Percentiles rank a stretch among this genome's conserved stretches.
phyloP scores from a whole-genome alignment of 2,797 vertebrate genomes.

The Takifugu rubripes region DNA sequence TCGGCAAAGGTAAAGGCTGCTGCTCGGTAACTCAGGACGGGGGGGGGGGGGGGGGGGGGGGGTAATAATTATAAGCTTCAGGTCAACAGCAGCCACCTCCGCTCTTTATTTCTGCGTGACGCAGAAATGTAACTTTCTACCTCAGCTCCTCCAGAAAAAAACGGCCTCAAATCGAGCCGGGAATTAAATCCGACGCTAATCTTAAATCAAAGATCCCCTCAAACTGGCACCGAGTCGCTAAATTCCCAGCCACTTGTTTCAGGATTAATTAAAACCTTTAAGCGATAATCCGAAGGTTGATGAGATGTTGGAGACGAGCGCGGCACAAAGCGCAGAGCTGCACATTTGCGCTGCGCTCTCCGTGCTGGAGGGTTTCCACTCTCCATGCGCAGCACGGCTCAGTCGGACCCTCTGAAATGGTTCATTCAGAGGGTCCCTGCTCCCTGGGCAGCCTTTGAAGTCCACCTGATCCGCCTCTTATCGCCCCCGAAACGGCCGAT shows the following conservation, averaged over 20 bases:
- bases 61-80: background rate
- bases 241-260: slow-evolving; percentile 1
- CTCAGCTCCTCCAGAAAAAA: no score
- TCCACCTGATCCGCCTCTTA: slow-evolving; percentile 63
- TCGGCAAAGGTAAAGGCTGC: slow-evolving; percentile 62
- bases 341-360: slow-evolving; percentile 13
- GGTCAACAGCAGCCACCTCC: no score
- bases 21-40: slow-evolving; percentile 6
- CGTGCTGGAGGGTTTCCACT: slow-evolving; percentile 26
- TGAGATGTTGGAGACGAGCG: slow-evolving; percentile 34
- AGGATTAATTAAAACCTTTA: background rate
- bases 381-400: slow-evolving; percentile 52
- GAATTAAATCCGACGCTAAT: no score
- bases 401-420: slow-evolving; percentile 52
- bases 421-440: slow-evolving; percentile 59
- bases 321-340: slow-evolving; percentile 16
- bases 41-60: no score
- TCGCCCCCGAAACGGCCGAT: slow-evolving; percentile 54
- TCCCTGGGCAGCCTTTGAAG: slow-evolving; percentile 62
- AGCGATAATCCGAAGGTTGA: slow-evolving; percentile 15
- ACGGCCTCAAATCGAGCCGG: background rate
- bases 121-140: no score
- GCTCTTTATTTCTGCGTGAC: no score
- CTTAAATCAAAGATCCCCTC: no score
- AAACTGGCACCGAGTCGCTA: background rate